A percentile compares a stretch with the other conserved stretches of the same genome.
Evolutionary conservation across 2,113 vertebrate genomes (phyloP).

Genomic region (Jaculus jaculus): DNA sequence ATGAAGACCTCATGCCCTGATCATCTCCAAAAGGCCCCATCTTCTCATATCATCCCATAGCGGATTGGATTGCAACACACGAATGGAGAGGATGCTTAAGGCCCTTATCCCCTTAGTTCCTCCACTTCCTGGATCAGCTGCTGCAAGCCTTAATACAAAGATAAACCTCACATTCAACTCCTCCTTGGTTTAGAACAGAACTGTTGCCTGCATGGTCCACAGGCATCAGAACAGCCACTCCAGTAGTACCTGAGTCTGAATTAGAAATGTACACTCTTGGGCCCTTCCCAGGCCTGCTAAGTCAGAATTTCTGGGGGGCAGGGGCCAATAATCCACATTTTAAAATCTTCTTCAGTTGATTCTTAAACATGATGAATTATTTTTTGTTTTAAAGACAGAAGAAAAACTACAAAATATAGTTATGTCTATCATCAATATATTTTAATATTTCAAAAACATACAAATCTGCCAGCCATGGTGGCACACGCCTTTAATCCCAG

Average conservation of each 20-base stretch:
- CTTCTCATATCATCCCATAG: background rate
- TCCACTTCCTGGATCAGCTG: background rate
- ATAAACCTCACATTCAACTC: background rate
- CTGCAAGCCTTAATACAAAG: fast-evolving
- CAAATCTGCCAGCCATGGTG: too few species aligned
- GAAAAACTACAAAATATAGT: too few species aligned
- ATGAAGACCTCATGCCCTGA: background rate
- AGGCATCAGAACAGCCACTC: background rate
- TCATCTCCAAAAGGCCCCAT: too few species aligned
- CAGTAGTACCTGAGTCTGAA: background rate
- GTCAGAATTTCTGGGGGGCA: background rate
- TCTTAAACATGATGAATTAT: background rate
- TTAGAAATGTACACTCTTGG: background rate
- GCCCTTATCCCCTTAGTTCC: fast-evolving
- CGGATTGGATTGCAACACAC: background rate
- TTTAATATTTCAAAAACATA: too few species aligned
- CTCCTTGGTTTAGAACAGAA: background rate
- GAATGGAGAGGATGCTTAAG: background rate
- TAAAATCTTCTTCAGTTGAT: background rate
- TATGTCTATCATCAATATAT: too few species aligned
- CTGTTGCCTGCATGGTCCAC: background rate
- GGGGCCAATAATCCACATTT: background rate
- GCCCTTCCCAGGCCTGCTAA: background rate
- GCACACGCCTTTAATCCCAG: too few species aligned
- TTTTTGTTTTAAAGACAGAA: too few species aligned